phyloP scores from a whole-genome alignment of 2,888 invertebrate genomes.

The Aricia artaxerxes region DNA sequence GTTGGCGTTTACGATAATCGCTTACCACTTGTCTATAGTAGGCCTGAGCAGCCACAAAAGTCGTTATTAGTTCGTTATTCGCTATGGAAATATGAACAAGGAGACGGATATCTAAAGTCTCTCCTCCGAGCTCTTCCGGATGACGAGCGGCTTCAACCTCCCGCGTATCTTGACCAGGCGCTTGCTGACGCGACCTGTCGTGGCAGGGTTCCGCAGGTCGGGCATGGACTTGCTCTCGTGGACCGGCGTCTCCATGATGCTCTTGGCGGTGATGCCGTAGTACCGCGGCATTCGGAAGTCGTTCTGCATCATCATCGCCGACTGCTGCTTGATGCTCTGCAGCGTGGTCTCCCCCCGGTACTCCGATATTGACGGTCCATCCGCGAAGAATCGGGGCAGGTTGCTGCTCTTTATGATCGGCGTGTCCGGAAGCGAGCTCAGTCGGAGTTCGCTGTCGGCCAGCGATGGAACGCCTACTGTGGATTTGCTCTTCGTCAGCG shows the following conservation, averaged over 20 bases:
- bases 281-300: conserved; percentile 84
- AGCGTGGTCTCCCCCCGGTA: conserved; percentile 71
- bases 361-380: conserved; percentile 62
- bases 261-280: conserved; percentile 70
- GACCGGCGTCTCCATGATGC: conserved; percentile 54
- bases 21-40: too few relatives aligned
- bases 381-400: conserved; percentile 71
- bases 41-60: neutral
- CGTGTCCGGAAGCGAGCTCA: conserved; percentile 71
- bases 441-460: conserved; percentile 56
- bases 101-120: conserved; percentile 48
- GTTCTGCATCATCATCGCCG: conserved; percentile 69
- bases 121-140: conserved; percentile 72
- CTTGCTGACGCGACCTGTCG: conserved; percentile 66
- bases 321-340: conserved; percentile 76
- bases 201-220: conserved; percentile 61
- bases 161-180: conserved; percentile 70
- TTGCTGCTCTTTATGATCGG: conserved; percentile 74
- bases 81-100: neutral
- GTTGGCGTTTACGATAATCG: too few relatives aligned
- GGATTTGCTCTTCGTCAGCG: conserved; percentile 67
- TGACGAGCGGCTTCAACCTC: conserved; percentile 70
- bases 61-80: neutral
- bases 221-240: conserved; percentile 78
- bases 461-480: conserved; percentile 64